These are phyloP conservation scores for Grammomys dolichurus DNA, from an alignment of 2,113 vertebrate species.

Conservation along the genomic window DNA sequence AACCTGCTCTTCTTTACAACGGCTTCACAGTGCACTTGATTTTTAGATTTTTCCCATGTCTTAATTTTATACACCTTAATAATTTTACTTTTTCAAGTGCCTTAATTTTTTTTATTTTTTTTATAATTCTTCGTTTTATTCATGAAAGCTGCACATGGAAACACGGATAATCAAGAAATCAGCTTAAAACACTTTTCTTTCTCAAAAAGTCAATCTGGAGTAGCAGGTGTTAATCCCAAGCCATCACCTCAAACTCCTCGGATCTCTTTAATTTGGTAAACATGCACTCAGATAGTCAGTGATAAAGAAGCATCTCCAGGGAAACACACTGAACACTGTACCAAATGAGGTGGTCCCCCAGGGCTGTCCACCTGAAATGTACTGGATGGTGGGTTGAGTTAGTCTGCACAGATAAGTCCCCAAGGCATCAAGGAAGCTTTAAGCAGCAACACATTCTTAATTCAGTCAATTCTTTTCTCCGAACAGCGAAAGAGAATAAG, in stretches of 20 bases:
- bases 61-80: constrained; percentile 12
- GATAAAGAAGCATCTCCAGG: neutral
- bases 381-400: neutral
- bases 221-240: neutral
- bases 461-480: neutral
- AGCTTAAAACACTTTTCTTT: neutral
- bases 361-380: neutral
- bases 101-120: constrained; percentile 11
- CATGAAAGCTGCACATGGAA: neutral
- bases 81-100: constrained; percentile 40
- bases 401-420: neutral
- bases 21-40: neutral
- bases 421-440: neutral
- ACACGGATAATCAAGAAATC: neutral
- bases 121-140: constrained; percentile 9
- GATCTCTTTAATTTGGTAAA: constrained; percentile 4
- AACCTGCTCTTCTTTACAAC: neutral
- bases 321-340: neutral
- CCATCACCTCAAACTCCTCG: neutral
- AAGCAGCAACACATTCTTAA: neutral
- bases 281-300: accelerated
- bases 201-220: neutral
- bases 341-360: neutral
- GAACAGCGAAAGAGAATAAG: neutral
- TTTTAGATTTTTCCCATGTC: neutral